phyloP scores from a whole-genome alignment of 2,888 invertebrate species.

The Clivina fossor region DNA sequence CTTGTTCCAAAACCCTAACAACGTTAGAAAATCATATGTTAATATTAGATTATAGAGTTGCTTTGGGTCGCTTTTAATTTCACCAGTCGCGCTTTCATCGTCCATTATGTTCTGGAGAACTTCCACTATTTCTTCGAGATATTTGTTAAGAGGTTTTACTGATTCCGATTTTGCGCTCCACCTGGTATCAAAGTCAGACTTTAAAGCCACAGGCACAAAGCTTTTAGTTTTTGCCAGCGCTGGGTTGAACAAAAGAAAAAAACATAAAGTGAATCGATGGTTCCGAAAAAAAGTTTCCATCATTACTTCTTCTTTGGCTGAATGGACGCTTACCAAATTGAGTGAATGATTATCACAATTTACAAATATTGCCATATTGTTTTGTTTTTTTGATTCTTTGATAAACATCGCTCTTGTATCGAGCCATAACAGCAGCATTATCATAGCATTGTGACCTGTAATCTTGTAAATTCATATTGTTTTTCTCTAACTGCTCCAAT shows the following conservation, averaged over 20 bases:
- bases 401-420: conserved; percentile 8
- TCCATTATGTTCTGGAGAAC: no score
- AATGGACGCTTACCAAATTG: no score
- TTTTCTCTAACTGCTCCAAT: no score
- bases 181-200: conserved; percentile 7
- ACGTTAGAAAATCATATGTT: no score
- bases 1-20: no score
- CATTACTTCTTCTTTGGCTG: conserved; percentile 18
- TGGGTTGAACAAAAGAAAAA: conserved; percentile 34
- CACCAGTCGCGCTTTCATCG: no score
- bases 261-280: conserved; percentile 14
- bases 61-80: no score
- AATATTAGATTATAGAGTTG: no score
- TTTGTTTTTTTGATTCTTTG: conserved; percentile 18
- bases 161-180: conserved; percentile 15
- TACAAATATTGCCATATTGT: conserved; percentile 13
- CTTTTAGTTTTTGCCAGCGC: conserved; percentile 26
- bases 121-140: no score
- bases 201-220: not conserved
- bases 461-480: no score
- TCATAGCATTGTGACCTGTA: no score
- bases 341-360: conserved; percentile 21
- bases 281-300: conserved; percentile 30
- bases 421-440: conserved; percentile 27
- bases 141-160: conserved; percentile 10